Evolutionary conservation across 2,797 vertebrate genomes (phyloP), one percentile per base, ranked within the genome.

Genomic region (Sebastes flavidus): DNA sequence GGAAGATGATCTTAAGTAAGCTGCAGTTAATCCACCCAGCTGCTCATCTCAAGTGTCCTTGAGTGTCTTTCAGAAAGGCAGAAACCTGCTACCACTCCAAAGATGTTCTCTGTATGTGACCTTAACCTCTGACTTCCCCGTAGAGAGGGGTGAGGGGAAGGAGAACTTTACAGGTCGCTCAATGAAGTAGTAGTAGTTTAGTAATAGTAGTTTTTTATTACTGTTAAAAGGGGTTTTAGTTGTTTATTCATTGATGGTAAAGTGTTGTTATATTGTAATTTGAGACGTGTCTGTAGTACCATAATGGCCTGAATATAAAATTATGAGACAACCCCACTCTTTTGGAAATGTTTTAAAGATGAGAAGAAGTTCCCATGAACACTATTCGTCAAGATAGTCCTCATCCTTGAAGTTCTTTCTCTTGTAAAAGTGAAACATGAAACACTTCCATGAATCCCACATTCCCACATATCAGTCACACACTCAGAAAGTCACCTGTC

Each of bases 1-100:
- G 63, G 54, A 61, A 60, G 72, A 83, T 70, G 62, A 88, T 81
- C 65, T 78, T 63, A 55, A 63, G 79, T 82, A 36, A 69, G 61
- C 59, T 65, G 10, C 10, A 9, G 24, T 38, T 81, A 69, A 85
- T 30, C 52, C 77, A 61, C 36, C 10, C 13, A 66, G 49, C 54
- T 49, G 65, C 14, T 77, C 25, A 7, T 25, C 55, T 61, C 22
- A 56, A 62, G 32, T 71, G 58, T 75, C 82, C 71, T 75, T 67
- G 20, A 63, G 34, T 42, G 65, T 80, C 77, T 54, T 82, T 81
- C 32, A 80, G 14, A 22, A 42, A 67, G 20, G 24, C 30, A 49
- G n/a, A 29, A 46, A 60, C 60, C 16, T 42, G 9, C 38, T 18
- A 34, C 42, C 30, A 5, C 36, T 54, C 20, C 42, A 22, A 14